Conservation (phyloP, 2,888 invertebrate species). For the Leptopterna dolabrata region DNA sequence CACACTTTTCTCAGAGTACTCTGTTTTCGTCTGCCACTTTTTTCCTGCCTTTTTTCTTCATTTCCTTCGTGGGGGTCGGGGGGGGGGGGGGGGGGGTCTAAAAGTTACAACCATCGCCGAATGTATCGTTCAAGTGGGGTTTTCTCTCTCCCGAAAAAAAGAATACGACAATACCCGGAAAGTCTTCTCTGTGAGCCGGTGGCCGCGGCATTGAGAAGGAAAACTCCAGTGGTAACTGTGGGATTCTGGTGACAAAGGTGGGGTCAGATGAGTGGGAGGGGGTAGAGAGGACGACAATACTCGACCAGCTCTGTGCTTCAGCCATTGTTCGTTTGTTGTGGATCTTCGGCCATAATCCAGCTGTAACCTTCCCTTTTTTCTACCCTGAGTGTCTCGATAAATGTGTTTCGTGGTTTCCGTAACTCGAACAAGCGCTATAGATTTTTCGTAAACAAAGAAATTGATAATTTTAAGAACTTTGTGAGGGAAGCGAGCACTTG, state of each 20-base stretch:
- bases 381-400: neutral
- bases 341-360: neutral
- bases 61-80: neutral
- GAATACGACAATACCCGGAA: neutral
- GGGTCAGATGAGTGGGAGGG: neutral
- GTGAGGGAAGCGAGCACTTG: no score
- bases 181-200: neutral
- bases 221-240: neutral
- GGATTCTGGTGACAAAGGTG: neutral
- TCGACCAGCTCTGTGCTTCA: neutral
- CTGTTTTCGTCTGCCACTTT: neutral
- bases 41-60: neutral
- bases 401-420: neutral
- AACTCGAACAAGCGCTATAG: no score
- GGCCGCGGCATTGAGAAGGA: neutral
- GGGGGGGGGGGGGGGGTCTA: neutral
- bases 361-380: neutral
- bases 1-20: neutral
- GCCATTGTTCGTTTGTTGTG: neutral
- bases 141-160: neutral
- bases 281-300: no score
- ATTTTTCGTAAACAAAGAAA: no score
- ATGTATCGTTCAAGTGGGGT: neutral
- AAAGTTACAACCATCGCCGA: neutral
- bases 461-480: no score